Conservation (phyloP, 2,797 vertebrate species). For the Sphenopsis melanotis region DNA sequence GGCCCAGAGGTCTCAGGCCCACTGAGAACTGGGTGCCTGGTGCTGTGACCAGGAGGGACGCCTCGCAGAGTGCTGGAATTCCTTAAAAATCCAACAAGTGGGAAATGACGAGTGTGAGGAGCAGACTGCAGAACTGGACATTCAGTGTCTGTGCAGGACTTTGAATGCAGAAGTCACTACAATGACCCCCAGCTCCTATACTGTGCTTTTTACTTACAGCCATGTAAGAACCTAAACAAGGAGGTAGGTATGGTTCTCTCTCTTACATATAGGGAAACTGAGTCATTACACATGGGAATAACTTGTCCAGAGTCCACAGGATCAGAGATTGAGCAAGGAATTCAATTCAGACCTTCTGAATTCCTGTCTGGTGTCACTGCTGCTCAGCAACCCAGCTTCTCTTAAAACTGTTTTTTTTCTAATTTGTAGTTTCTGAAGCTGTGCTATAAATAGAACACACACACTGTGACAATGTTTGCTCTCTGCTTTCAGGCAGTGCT, state of each 20-base stretch:
- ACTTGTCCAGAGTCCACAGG: not conserved
- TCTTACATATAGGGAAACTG: not conserved
- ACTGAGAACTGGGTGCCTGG: not conserved
- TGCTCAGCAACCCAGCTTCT: slow-evolving; percentile 47
- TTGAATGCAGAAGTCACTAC: not conserved
- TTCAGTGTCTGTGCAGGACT: not conserved
- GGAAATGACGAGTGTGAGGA: not conserved
- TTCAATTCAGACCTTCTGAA: not conserved
- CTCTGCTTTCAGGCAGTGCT: slow-evolving; percentile 9
- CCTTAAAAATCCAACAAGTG: not conserved
- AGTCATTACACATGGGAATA: not conserved
- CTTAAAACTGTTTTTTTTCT: slow-evolving; percentile 16
- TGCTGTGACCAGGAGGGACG: not conserved
- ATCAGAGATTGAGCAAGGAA: not conserved
- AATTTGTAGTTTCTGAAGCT: slow-evolving; percentile 17
- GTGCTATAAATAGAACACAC: slow-evolving; percentile 23
- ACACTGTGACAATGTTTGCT: slow-evolving; percentile 38
- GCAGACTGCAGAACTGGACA: not conserved
- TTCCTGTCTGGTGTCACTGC: not conserved
- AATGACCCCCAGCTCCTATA: not conserved
- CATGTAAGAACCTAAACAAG: not conserved
- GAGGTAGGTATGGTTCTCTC: not conserved
- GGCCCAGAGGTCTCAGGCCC: not conserved
- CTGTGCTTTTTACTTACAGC: not conserved
- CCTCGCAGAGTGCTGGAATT: accelerated